phyloP scores from a whole-genome alignment of 2,797 vertebrate genomes.

The Thamnophis elegans region DNA sequence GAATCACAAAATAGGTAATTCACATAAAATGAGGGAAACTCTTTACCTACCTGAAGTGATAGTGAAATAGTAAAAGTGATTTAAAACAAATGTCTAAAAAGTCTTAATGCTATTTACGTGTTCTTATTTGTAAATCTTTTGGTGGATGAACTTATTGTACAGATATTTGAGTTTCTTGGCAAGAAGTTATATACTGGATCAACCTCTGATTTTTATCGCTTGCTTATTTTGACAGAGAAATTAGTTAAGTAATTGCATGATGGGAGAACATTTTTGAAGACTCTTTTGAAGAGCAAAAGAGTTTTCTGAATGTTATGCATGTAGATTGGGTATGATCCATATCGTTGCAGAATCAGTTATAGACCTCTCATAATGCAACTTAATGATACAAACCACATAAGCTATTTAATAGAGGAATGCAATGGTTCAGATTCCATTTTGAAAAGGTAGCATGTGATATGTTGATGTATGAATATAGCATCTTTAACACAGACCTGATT shows the following conservation, averaged over 20 bases:
- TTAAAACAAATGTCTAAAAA: constrained; percentile 30
- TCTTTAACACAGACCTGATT: background rate
- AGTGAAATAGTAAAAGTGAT: constrained; percentile 4
- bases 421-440: background rate
- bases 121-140: constrained; percentile 2
- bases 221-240: background rate
- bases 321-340: background rate
- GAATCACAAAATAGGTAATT: background rate
- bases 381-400: background rate
- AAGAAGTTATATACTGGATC: background rate
- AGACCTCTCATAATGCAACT: background rate
- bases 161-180: background rate
- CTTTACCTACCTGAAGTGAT: background rate
- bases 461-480: background rate
- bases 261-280: background rate
- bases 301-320: background rate
- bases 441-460: background rate
- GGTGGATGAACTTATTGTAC: background rate
- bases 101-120: constrained; percentile 19
- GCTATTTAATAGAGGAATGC: background rate
- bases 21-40: background rate
- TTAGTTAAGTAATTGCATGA: background rate
- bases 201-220: background rate
- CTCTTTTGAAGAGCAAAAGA: background rate
- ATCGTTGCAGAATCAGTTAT: background rate